These are phyloP conservation scores for Hippocampus abdominalis DNA, from an alignment of 2,113 vertebrate species.

Conservation along the genomic window DNA sequence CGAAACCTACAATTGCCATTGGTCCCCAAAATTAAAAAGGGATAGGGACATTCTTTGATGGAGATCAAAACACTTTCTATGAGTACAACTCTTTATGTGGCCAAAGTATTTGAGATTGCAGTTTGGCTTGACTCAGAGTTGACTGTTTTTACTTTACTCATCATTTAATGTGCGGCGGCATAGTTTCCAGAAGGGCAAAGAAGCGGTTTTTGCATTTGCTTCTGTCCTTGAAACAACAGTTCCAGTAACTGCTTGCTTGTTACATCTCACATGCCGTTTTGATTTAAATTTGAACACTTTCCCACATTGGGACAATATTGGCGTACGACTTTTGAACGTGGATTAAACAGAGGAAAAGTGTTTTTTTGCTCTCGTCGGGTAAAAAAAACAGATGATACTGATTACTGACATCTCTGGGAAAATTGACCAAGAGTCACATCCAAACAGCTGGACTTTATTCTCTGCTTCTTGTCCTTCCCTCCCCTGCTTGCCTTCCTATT, in stretches of 20 bases:
- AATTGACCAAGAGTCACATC: slow-evolving; percentile 37
- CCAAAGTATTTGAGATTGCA: too few species aligned
- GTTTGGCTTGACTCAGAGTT: too few species aligned
- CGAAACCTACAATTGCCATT: not conserved
- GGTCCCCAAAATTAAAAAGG: not conserved
- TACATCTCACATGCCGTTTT: not conserved
- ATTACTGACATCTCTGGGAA: slow-evolving; percentile 53
- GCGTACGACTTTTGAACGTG: slow-evolving; percentile 6
- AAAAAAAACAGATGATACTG: slow-evolving; percentile 42
- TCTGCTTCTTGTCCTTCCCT: slow-evolving; percentile 5
- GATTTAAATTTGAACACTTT: not conserved
- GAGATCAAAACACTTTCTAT: not conserved
- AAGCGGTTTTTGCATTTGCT: not conserved
- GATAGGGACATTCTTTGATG: not conserved
- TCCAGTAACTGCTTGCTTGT: not conserved
- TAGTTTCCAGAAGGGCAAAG: not conserved
- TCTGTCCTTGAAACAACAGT: not conserved
- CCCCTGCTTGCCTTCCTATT: not conserved
- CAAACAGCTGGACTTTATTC: slow-evolving; percentile 43
- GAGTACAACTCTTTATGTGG: too few species aligned
- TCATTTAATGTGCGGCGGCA: not conserved
- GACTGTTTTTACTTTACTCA: too few species aligned
- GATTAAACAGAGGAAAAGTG: slow-evolving; percentile 30
- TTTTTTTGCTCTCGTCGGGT: slow-evolving; percentile 33
- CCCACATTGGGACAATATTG: not conserved